Percentiles rank a stretch among this genome's conserved stretches.
phyloP scores from a whole-genome alignment of 2,797 vertebrate species.

The Oreochromis mossambicus region DNA sequence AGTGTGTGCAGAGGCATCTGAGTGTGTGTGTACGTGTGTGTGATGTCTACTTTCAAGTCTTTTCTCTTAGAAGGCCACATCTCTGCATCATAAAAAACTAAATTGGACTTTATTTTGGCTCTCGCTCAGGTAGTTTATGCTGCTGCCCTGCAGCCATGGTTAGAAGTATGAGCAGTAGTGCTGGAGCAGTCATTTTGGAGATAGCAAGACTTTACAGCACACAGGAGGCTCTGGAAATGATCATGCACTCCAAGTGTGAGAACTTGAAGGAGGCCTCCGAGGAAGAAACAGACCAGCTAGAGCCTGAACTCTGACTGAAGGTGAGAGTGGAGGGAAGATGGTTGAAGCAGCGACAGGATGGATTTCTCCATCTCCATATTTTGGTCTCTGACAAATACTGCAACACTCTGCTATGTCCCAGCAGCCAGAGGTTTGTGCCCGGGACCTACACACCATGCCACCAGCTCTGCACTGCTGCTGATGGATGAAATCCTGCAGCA shows the following conservation, averaged over 20 bases:
- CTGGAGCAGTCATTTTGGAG: background rate
- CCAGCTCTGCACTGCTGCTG: background rate
- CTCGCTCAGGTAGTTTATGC: background rate
- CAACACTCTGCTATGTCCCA: background rate
- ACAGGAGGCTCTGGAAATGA: background rate
- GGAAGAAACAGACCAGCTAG: background rate
- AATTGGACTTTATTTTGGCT: background rate
- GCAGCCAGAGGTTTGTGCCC: background rate
- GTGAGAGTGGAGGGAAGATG: background rate
- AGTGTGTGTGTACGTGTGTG: accelerated
- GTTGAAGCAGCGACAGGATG: background rate
- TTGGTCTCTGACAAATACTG: background rate
- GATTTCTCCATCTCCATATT: background rate
- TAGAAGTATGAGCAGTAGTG: background rate
- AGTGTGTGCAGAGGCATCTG: background rate
- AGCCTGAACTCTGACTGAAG: background rate
- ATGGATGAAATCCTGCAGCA: background rate
- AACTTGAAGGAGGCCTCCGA: background rate
- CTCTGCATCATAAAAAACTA: background rate
- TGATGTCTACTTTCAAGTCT: background rate
- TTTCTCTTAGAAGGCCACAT: background rate
- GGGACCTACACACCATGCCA: background rate
- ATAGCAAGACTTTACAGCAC: background rate
- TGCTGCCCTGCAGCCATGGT: background rate
- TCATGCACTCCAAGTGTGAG: background rate